A percentile compares a stretch with the other conserved stretches of the same genome.
These are phyloP conservation scores for Gulo gulo DNA, from an alignment of 2,113 vertebrate genomes.

Conservation along the genomic window DNA sequence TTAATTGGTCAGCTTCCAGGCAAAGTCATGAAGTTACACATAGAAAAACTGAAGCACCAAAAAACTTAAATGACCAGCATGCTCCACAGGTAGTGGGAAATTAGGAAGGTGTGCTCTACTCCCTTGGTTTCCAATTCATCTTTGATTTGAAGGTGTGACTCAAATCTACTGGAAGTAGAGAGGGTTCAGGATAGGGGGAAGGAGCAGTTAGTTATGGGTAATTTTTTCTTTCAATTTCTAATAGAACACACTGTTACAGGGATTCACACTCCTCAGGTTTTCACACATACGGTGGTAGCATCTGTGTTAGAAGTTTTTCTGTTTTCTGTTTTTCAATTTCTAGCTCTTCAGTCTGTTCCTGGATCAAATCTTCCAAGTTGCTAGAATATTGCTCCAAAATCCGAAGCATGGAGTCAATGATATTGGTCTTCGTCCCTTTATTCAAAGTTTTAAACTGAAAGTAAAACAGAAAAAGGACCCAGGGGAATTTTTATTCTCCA, in stretches of 20 bases:
- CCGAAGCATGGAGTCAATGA: constrained; percentile 95
- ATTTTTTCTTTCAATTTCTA: constrained; percentile 12
- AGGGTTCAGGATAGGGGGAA: neutral
- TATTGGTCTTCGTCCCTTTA: constrained; percentile 96
- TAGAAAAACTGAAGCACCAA: constrained; percentile 38
- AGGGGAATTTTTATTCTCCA: neutral
- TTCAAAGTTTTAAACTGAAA: constrained; percentile 94
- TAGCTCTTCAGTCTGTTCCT: constrained; percentile 92
- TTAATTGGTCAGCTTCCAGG: constrained; percentile 36
- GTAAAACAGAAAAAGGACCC: constrained; percentile 52
- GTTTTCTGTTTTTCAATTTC: constrained; percentile 97
- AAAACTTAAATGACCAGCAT: constrained; percentile 51
- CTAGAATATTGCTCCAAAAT: constrained; percentile 98
- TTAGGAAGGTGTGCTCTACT: constrained; percentile 42
- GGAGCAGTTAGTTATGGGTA: constrained; percentile 41
- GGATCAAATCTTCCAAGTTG: constrained; percentile 94
- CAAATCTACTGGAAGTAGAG: constrained; percentile 28
- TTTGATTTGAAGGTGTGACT: constrained; percentile 71
- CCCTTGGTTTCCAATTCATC: constrained; percentile 62
- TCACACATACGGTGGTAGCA: constrained; percentile 92
- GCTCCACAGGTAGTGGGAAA: constrained; percentile 46
- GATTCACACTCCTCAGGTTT: constrained; percentile 58
- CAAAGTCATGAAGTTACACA: constrained; percentile 37
- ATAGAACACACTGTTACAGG: constrained; percentile 46
- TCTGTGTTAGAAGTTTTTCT: constrained; percentile 93